Evolutionary conservation across 2,888 invertebrate species (phyloP).

Genomic region (Chouioia cunea): DNA sequence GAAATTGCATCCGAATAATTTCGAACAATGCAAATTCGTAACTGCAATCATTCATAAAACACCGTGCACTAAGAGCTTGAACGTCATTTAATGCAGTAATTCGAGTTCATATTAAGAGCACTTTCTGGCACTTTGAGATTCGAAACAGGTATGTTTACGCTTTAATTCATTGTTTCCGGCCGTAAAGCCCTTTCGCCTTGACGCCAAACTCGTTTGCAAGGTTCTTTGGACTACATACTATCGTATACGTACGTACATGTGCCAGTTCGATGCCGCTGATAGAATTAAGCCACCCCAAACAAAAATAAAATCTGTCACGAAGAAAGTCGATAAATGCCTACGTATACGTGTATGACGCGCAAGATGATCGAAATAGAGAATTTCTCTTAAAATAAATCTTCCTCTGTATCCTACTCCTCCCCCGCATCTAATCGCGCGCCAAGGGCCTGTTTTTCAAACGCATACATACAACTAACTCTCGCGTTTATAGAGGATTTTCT

Average conservation of each 20-base stretch:
- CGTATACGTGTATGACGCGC: neutral
- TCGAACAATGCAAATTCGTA: no score
- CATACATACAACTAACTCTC: neutral
- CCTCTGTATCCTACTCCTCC: neutral
- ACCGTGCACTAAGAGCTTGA: neutral
- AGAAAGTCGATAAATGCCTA: constrained; percentile 33
- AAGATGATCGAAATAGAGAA: constrained; percentile 14
- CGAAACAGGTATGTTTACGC: constrained; percentile 38
- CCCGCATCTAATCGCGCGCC: constrained; percentile 22
- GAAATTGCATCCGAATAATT: no score
- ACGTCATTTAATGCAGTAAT: constrained; percentile 1
- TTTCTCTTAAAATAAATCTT: constrained; percentile 25
- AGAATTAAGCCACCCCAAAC: no score
- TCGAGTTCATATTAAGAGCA: constrained; percentile 7
- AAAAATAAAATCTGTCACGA: constrained; percentile 10
- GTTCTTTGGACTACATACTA: neutral
- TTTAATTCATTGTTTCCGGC: constrained; percentile 46
- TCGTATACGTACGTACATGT: no score
- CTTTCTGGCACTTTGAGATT: constrained; percentile 6
- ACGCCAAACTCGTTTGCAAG: constrained; percentile 36
- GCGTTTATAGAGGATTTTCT: constrained; percentile 24
- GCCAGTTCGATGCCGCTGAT: no score
- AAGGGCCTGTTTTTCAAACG: constrained; percentile 3
- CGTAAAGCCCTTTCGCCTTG: constrained; percentile 32
- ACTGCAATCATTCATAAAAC: no score